Base-by-base conservation (phyloP, 1,140 invertebrate genomes). In the Stenopsyche tienmushanensis region DNA sequence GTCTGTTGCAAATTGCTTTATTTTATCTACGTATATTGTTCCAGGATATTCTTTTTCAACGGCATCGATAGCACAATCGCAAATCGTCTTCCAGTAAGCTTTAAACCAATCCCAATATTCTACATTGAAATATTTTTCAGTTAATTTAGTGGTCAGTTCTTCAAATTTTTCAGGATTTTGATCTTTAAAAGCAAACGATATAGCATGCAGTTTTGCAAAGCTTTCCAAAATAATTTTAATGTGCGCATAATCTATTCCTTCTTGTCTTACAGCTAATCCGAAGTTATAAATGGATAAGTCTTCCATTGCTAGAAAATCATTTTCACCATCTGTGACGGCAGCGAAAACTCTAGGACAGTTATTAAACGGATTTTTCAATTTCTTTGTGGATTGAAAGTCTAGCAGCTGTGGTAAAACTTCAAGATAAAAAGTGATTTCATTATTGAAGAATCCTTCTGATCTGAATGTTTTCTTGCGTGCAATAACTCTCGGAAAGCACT, bases 151-250 rank as follows among this genome's bases (percentile, higher is more conserved):
- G 2, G 71, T 76, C 0, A 84, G 74, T 59, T 78, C 71, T 41
- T 78, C 66, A 71, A 88, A 90, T 50, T 81, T 75, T 7, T 84
- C 74, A 1, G 81, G 81, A 18, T 85, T 72, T 66, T 88, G 81
- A 64, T 88, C 83, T 74, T 81, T 87, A 68, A 85, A 85, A 0
- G 88, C 88, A 64, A 88, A 83, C 0, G 86, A 86, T 2, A 90
- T 70, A 1, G 85, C 86, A 74, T 91, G 89, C 69, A 86, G 89
- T 70, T 82, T 82, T 0, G 87, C 88, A 17, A 90, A 72, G 1
- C 82, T 75, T 72, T 83, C 79, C 44, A 90, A 73, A 18, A 85
- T 84, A 2, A 81, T 62, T 42, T 72, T 75, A 50, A 80, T 81
- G 63, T 85, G 80, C 0, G 78, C 70, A 7, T 78, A 73, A 70